Percentiles rank a stretch among this genome's conserved stretches.
Conservation (phyloP, 2,888 invertebrate species). For the Oscheius sp. region DNA sequence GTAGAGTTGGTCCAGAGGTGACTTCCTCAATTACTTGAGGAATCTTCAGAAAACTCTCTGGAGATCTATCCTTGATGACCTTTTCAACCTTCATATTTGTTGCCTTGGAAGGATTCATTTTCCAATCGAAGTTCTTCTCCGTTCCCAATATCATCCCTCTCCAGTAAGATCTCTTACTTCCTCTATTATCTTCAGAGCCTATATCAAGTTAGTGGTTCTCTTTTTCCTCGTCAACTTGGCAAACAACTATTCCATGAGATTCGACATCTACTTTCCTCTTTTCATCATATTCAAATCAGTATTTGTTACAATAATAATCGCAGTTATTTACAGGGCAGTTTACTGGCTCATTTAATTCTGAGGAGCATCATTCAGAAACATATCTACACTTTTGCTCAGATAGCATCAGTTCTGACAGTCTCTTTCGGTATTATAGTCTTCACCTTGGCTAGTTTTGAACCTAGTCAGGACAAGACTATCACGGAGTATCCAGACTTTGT, state of each 20-base stretch:
- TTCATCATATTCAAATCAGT: constrained; percentile 97
- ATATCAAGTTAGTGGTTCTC: constrained; percentile 79
- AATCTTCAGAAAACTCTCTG: constrained; percentile 42
- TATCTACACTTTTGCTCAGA: constrained; percentile 53
- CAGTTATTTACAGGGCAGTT: constrained; percentile 79
- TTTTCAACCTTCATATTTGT: constrained; percentile 57
- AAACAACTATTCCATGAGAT: constrained; percentile 89
- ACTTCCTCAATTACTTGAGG: background rate
- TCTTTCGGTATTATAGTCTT: constrained; percentile 89
- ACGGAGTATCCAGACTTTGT: constrained; percentile 26
- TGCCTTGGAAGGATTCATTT: constrained; percentile 50
- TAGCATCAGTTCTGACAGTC: constrained; percentile 86
- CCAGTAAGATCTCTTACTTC: constrained; percentile 10
- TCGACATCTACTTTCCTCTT: constrained; percentile 94
- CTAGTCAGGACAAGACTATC: background rate
- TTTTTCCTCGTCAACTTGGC: constrained; percentile 90
- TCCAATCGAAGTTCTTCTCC: constrained; percentile 52
- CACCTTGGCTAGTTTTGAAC: constrained; percentile 77
- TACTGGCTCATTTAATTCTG: constrained; percentile 95
- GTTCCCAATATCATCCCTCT: constrained; percentile 45
- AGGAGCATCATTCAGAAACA: constrained; percentile 88
- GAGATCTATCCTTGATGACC: constrained; percentile 54
- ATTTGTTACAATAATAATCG: no score
- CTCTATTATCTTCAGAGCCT: constrained; percentile 43
- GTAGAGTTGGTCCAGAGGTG: constrained; percentile 59